These are phyloP conservation scores for Pungitius pungitius DNA, from an alignment of 2,113 vertebrate genomes.

Conservation along the genomic window DNA sequence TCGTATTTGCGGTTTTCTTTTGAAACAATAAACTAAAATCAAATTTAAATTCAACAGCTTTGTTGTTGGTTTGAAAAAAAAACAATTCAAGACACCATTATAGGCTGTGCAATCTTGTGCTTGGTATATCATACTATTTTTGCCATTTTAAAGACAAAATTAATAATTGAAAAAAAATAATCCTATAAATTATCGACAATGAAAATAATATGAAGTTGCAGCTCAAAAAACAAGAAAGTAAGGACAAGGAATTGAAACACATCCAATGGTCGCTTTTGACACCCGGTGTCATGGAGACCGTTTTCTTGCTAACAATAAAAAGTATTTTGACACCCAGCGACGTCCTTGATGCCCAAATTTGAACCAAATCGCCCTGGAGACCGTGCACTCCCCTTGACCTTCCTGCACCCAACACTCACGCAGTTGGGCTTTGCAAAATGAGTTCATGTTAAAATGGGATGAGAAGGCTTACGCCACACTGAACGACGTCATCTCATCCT, in stretches of 20 bases:
- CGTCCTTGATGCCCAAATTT: slow-evolving; percentile 1
- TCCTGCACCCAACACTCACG: slow-evolving; percentile 32
- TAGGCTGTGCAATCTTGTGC: background rate
- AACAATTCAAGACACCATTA: background rate
- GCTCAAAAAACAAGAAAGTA: background rate
- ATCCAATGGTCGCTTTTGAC: background rate
- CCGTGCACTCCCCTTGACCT: slow-evolving; percentile 65
- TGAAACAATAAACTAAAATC: background rate
- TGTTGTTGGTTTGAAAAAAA: background rate
- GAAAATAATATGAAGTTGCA: background rate
- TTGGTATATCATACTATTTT: background rate
- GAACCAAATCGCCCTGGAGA: slow-evolving; percentile 32
- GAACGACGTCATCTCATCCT: slow-evolving; percentile 74
- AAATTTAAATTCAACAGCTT: background rate
- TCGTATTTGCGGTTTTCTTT: background rate
- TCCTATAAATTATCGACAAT: background rate
- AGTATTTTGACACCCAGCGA: background rate
- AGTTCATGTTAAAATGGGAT: slow-evolving; percentile 53
- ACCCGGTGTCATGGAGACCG: background rate
- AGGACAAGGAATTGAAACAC: background rate
- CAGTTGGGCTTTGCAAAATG: slow-evolving; percentile 50
- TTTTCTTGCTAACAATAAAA: background rate
- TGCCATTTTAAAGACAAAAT: background rate
- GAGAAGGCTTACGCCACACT: slow-evolving; percentile 68
- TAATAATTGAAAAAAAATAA: slow-evolving; percentile 2